A percentile compares a stretch with the other conserved stretches of the same genome.
phyloP scores from a whole-genome alignment of 2,113 vertebrate genomes.

The Corapipo altera region DNA sequence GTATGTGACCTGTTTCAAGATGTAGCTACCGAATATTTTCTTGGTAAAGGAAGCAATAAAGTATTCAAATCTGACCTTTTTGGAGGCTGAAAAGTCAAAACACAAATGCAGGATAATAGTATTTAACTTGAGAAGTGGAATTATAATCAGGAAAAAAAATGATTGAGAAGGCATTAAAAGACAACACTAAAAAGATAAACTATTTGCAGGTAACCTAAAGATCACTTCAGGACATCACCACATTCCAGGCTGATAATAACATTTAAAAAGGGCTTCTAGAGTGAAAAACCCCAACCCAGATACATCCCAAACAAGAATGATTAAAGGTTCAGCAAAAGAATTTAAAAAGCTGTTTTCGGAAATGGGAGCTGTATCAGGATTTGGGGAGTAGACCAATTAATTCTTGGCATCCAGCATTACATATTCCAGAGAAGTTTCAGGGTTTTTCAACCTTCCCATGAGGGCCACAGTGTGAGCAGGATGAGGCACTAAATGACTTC shows the following conservation, averaged over 20 bases:
- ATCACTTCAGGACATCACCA: not conserved
- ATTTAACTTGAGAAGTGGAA: not conserved
- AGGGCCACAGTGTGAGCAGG: not conserved
- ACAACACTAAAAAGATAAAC: not conserved
- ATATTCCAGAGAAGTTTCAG: not conserved
- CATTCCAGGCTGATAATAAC: not conserved
- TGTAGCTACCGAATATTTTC: not conserved
- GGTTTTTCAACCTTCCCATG: not conserved
- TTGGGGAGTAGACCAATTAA: not conserved
- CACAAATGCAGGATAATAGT: not conserved
- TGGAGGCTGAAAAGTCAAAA: not conserved
- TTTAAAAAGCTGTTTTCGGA: not conserved
- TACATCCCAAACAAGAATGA: not conserved
- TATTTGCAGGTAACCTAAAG: not conserved
- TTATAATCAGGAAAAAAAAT: not conserved
- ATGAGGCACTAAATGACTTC: not conserved
- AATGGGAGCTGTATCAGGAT: not conserved
- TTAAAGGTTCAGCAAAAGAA: not conserved
- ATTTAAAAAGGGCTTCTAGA: not conserved
- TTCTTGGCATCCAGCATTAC: not conserved
- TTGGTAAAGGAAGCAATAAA: not conserved
- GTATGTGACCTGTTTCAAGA: not conserved
- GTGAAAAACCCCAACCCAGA: accelerated
- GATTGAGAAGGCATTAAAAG: not conserved
- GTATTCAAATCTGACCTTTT: not conserved